Base-by-base conservation (phyloP, 2,113 vertebrate species). In the Miniopterus natalensis region DNA sequence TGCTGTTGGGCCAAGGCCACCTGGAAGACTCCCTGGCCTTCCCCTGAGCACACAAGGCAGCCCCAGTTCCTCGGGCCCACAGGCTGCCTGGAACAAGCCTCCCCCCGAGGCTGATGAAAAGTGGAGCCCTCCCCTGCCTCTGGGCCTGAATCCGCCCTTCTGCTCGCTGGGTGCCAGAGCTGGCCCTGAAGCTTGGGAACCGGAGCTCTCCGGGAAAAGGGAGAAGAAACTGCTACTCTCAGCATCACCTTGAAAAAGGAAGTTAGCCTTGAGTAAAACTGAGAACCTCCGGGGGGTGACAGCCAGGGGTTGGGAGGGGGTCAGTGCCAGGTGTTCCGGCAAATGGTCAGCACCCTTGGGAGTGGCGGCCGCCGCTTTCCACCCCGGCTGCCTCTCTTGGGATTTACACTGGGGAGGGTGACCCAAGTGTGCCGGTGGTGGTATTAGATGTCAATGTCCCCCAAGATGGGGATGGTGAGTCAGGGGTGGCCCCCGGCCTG, bases 381-480 rank as follows among this genome's bases (percentile, higher is more conserved):
- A 80, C 5, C 9, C 8, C 42, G 84, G 14, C 11, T 11, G 0
- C 6, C 36, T 29, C 59, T 61, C 49, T 42, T 21, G 6, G 40
- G n/a, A 53, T n/a, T 90, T 66, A 23, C 36, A 21, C 5, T 36
- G 14, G 23, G 5, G 29, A 47, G 7, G 27, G 10, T 20, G 17
- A 49, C 2, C 8, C 0, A 0, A 36, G 9, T 3, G 5, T 7
- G 8, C 2, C 31, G 21, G 55, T 9, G 27, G 23, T 3, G 27
- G 23, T 9, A 65, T 80, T 49, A 49, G 59, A 80, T 21, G 65
- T 7, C 25, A 2, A 13, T 63, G 45, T 20, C 40, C 7, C 25
- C 9, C 42, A 83, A 74, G 14, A 27, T n/a, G 83, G 27, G 47
- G 42, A 13, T 0, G 5, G 25, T 1, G 55, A 80, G 7, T 75